Evolutionary conservation across 2,113 vertebrate genomes (phyloP), one percentile per base, ranked within the genome.

Genomic region (Sorex fumeus): DNA sequence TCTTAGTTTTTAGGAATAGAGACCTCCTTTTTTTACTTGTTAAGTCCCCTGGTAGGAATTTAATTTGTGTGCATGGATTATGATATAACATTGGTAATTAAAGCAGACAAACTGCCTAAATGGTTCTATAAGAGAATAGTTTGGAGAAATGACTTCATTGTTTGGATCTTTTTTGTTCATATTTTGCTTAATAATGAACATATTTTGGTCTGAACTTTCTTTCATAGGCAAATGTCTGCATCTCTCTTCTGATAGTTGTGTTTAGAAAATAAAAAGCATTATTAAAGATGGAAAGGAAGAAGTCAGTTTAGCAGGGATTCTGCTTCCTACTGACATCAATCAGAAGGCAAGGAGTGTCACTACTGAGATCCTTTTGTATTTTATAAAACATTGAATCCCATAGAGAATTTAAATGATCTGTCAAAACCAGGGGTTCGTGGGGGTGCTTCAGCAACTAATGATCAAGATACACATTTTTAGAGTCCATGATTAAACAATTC

Each of bases 391-490:
- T n/a, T 25, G 18, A 87, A 89, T 69, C 2, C 30, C 13, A 7
- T 83, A 89, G 47, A 75, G 30, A 87, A 69, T 95, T 89, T 45
- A 53, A 82, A 40, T 34, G 84, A 74, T 76, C 21, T 75, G 2
- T 91, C 40, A 91, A 86, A 93, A 92, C 21, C 11, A 8, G 71
- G 13, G 8, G 43, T 10, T 50, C 5, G 1, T 15, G 10, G 3
- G 43, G 72, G 47, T 43, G 13, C 6, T n/a, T 32, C 8, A 74
- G n/a, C 1, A 72, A 21, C 87, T 66, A 85, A 50, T 77, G 47
- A 32, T 64, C 25, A 94, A 80, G 15, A 50, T 74, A 53, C 85
- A 47, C 70, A 90, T 75, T 80, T 87, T 91, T 79, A 90, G 71
- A 87, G 34, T 15, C 21, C 15, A 18, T 53, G 45, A 64, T 28